Evolutionary conservation across 2,888 invertebrate genomes (phyloP), one percentile per base, ranked within the genome.

Genomic region (Tipula lateralis): DNA sequence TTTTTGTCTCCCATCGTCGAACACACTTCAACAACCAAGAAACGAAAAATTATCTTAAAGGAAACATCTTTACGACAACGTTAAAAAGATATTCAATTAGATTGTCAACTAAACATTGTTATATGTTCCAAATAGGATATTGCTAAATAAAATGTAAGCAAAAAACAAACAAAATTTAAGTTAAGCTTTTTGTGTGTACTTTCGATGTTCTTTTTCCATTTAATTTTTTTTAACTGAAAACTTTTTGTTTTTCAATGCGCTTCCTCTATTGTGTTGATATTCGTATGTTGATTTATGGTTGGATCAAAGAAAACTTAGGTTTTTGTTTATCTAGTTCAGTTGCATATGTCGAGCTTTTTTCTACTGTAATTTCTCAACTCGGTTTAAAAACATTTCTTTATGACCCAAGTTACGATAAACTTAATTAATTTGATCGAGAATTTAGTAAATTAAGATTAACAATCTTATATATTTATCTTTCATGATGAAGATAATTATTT

Each of bases 21-120:
- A n/a, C n/a, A n/a, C 24, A 66, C 24, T 66, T 66, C 66, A 66
- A 66, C 66, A 66, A 66, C 24, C 44, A 44, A 50, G 50, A 19
- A 50, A 19, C 66, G 24, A 66, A 24, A 66, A 66, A 66, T 66
- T 66, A 66, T 66, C 66, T 66, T 66, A 24, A 24, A 66, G 66
- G 9, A 66, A 24, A 66, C 24, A 66, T 66, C 66, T 66, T 66
- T 66, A 24, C 66, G 66, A 66, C 19, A 19, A 66, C 19, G 9
- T 66, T n/a, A 19, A 66, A 66, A 12, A 66, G 66, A 66, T 66
- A 66, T 66, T 66, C 66, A 66, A 66, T 66, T 66, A 66, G 19
- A 66, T 66, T 66, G 66, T 66, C 66, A 66, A 66, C 66, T 66
- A 24, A 66, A 66, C 66, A 66, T 24, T 66, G 66, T 66, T 66